Conservation (phyloP, 23 tunicate genomes). For the Trididemnum nubilum region DNA sequence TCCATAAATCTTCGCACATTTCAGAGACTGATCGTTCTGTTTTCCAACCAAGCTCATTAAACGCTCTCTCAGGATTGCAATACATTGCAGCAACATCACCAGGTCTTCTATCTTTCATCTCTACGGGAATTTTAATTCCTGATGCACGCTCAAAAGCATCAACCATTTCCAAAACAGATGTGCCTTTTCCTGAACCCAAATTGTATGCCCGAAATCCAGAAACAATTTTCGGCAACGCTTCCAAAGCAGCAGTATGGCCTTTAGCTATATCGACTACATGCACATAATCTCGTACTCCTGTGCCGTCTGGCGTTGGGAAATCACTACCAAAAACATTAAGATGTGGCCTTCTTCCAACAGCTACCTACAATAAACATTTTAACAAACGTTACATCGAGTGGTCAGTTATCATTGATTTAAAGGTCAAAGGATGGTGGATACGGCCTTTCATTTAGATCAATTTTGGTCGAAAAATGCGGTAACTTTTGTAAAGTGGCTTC, state of each 20-base stretch:
- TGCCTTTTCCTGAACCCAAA: constrained; percentile 92
- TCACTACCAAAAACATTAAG: constrained; percentile 87
- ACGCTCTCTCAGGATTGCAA: constrained; percentile 79
- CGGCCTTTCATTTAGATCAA: no score
- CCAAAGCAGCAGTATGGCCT: constrained; percentile 86
- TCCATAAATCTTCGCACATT: constrained; percentile 97
- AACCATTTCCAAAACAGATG: constrained; percentile 94
- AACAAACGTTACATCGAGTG: no score
- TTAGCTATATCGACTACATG: constrained; percentile 95
- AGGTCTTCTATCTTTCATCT: constrained; percentile 62
- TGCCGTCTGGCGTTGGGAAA: constrained; percentile 88
- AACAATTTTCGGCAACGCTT: constrained; percentile 40
- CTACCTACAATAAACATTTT: constrained; percentile 51
- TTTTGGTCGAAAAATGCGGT: no score
- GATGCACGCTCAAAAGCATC: constrained; percentile 60
- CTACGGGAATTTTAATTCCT: constrained; percentile 49
- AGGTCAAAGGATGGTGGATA: no score
- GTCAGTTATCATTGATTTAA: no score
- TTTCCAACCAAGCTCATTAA: constrained; percentile 77
- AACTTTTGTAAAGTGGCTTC: no score
- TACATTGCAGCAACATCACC: constrained; percentile 88
- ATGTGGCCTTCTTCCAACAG: constrained; percentile 72
- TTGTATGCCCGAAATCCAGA: constrained; percentile 76
- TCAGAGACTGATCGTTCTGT: constrained; percentile 70
- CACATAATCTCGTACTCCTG: constrained; percentile 94